Evolutionary conservation across 2,888 invertebrate genomes (phyloP), one percentile per base, ranked within the genome.

Genomic region (Amblyjoppa fuscipennis): DNA sequence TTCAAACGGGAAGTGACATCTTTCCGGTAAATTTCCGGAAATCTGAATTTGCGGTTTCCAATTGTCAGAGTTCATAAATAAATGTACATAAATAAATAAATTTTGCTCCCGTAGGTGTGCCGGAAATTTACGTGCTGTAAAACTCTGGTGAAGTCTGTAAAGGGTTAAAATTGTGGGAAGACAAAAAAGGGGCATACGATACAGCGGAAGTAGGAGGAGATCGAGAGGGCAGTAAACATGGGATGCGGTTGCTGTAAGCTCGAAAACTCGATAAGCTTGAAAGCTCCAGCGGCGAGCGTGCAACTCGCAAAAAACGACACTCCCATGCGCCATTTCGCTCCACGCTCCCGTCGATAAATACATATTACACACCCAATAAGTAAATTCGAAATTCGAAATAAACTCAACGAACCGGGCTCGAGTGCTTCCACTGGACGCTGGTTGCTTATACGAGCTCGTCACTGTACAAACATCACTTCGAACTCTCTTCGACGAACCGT

Each of bases 361-460:
- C 71, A 87, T 78, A 87, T 87, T 85, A 78, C 71, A 84, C 45
- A 84, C 45, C 73, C 77, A 69, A 86, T 74, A 81, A 76, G 81
- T 77, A 79, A 76, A 85, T 79, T 83, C 73, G 20, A 76, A 78
- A 64, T 85, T 76, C 45, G 53, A 53, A 77, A 41, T 73, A 61
- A 61, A 70, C 70, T 45, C 51, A 75, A 75, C 49, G 38, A 41
- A 11, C 25, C 74, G n/a, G 9, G n/a, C 28, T 9, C 16, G 28
- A 59, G 49, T 45, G 38, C 61, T 28, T 31, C 20, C 41, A 3
- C 11, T 61, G 41, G 38, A 13, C 13, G 45, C n/a, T 20, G 3
- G 45, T 13, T 45, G 45, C 13, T 45, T 13, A 3, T 34, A 59
- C 16, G 38, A 71, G 25, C 13, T 34, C 7, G 16, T 6, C 16